These are phyloP conservation scores for Heliconius erato DNA, from an alignment of 2,888 invertebrate species.

Conservation along the genomic window DNA sequence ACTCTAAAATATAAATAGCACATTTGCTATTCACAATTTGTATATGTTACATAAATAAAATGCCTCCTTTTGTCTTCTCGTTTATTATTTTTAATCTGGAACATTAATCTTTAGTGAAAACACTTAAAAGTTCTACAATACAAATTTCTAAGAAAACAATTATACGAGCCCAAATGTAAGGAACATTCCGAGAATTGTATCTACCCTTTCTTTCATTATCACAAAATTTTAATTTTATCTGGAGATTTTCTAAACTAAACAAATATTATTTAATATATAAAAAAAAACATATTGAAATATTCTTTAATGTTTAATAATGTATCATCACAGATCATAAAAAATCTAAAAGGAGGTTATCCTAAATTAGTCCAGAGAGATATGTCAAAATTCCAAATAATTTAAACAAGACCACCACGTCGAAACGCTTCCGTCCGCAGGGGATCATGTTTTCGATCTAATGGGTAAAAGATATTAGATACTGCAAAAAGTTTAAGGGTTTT, in stretches of 20 bases:
- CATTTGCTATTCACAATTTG: background rate
- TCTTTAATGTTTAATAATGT: background rate
- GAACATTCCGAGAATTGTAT: conserved; percentile 65
- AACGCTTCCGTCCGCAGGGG: conserved; percentile 55
- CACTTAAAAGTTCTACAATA: conserved; percentile 68
- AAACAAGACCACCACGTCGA: conserved; percentile 73
- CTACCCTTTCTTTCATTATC: background rate
- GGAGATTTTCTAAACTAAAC: background rate
- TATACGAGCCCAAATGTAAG: background rate
- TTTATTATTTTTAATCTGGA: conserved; percentile 65
- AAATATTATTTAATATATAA: background rate
- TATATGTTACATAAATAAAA: background rate
- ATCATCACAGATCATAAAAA: background rate
- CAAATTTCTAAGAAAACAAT: conserved; percentile 23
- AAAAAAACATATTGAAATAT: too few species aligned
- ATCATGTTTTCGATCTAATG: conserved; percentile 57
- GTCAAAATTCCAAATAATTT: conserved; percentile 53
- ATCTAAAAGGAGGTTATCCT: conserved; percentile 67
- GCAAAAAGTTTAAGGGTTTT: conserved; percentile 57
- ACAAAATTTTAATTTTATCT: background rate
- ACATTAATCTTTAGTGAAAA: conserved; percentile 80
- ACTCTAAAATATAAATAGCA: conserved; percentile 59
- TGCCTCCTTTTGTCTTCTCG: conserved; percentile 4
- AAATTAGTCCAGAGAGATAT: conserved; percentile 63
- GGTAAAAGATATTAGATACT: conserved; percentile 55